These are phyloP conservation scores for Heterodera filipjevi DNA, from an alignment of 2,888 invertebrate genomes.

Conservation along the genomic window DNA sequence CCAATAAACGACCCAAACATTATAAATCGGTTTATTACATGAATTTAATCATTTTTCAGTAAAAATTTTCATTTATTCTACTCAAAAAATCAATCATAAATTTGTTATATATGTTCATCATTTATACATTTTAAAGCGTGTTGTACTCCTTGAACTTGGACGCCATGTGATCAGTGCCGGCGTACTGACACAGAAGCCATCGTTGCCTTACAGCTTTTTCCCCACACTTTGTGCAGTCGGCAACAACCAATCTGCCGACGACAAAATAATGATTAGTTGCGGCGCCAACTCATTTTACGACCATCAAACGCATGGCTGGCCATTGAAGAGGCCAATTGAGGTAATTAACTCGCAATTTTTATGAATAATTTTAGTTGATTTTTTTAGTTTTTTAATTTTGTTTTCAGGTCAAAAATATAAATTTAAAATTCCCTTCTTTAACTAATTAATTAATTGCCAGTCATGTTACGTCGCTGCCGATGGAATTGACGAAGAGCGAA, in stretches of 20 bases:
- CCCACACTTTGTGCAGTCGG: slow-evolving; percentile 10
- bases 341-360: neutral
- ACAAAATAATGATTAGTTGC: neutral
- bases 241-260: too few relatives aligned
- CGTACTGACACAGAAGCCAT: slow-evolving; percentile 66
- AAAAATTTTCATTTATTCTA: too few relatives aligned
- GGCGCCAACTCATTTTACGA: neutral
- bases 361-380: too few relatives aligned
- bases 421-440: too few relatives aligned
- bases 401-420: too few relatives aligned
- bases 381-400: too few relatives aligned
- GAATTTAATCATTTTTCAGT: too few relatives aligned
- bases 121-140: slow-evolving; percentile 65
- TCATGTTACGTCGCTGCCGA: slow-evolving; percentile 69
- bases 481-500: slow-evolving; percentile 66
- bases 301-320: slow-evolving; percentile 5
- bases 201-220: slow-evolving; percentile 66
- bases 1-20: too few relatives aligned
- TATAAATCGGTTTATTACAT: too few relatives aligned
- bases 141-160: slow-evolving; percentile 71
- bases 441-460: slow-evolving; percentile 53
- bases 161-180: slow-evolving; percentile 71
- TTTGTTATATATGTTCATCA: slow-evolving; percentile 8
- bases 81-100: too few relatives aligned
- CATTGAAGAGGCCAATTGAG: neutral